These are phyloP conservation scores for Carassius carassius DNA, from an alignment of 2,113 vertebrate genomes.

Conservation along the genomic window DNA sequence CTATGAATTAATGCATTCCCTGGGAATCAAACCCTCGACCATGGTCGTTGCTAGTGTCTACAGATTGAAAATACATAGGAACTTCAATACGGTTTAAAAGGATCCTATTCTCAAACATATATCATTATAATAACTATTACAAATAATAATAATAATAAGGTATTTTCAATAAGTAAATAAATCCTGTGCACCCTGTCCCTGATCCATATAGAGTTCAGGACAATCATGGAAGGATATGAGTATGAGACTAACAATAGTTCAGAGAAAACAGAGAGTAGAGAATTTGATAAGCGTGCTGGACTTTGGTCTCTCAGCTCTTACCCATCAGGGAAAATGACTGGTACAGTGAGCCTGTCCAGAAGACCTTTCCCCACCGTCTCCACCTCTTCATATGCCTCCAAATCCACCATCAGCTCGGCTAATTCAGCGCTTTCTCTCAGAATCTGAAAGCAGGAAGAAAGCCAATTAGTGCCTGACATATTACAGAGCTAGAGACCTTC, in stretches of 20 bases:
- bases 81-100: neutral
- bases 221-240: too few species aligned
- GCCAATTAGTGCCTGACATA: neutral
- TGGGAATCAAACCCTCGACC: too few species aligned
- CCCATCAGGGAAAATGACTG: slow-evolving; percentile 97
- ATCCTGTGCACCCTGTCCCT: too few species aligned
- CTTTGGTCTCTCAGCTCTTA: slow-evolving; percentile 66
- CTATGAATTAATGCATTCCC: too few species aligned
- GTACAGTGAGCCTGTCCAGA: slow-evolving; percentile 90
- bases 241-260: neutral
- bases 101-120: neutral
- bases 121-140: too few species aligned
- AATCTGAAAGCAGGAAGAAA: slow-evolving; percentile 72
- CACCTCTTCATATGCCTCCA: slow-evolving; percentile 88
- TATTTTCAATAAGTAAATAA: too few species aligned
- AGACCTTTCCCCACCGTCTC: slow-evolving; percentile 90
- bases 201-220: too few species aligned
- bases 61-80: too few species aligned
- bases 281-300: neutral
- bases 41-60: too few species aligned
- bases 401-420: slow-evolving; percentile 78
- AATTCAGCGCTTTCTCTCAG: slow-evolving; percentile 84
- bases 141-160: neutral
- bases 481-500: too few species aligned
- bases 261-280: neutral